Evolutionary conservation across 2,888 invertebrate species (phyloP), one percentile per base, ranked within the genome.

Genomic region (Lasioglossum pauxillum): DNA sequence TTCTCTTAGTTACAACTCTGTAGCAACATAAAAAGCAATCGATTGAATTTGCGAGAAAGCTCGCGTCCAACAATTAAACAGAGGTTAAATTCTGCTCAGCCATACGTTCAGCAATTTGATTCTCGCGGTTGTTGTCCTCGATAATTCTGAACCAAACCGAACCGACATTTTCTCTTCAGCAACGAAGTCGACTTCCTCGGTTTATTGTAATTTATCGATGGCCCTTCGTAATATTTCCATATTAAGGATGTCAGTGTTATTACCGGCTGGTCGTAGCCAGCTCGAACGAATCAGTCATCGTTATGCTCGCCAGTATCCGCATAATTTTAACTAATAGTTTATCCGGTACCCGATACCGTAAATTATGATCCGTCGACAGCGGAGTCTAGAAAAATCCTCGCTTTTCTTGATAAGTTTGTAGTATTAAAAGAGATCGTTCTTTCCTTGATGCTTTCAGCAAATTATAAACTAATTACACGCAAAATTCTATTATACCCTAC

Each of bases 301-400:
- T 92, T 91, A 91, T 89, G 90, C 89, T 76, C 81, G 85, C 88
- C 89, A 90, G 89, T 87, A 86, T 87, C 73, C 78, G 78, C 87
- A 87, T 91, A 91, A 93, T 93, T 92, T 91, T 91, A 92, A 93
- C 93, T 92, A 92, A 93, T 92, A 91, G 92, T 92, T 93, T 91
- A 91, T 91, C 83, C 87, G 76, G 83, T 83, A 75, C 77, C 83
- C 80, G 80, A 83, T 49, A 71, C 57, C 71, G 53, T 35, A 19
- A 69, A 23, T 69, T 71, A 38, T 77, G 76, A 75, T 69, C 78
- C 44, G 49, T 71, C n/a, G 41, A 64, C 31, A 1, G 27, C 31
- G 64, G 5, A 3, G 64, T 31, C 16, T 7, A 27, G 16, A 14
- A 64, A 64, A 31, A 16, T 27, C 16, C 27, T 16, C 27, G 57